These are phyloP conservation scores for Caenorhabditis sp. DNA, from an alignment of 2,888 invertebrate species.

Conservation along the genomic window DNA sequence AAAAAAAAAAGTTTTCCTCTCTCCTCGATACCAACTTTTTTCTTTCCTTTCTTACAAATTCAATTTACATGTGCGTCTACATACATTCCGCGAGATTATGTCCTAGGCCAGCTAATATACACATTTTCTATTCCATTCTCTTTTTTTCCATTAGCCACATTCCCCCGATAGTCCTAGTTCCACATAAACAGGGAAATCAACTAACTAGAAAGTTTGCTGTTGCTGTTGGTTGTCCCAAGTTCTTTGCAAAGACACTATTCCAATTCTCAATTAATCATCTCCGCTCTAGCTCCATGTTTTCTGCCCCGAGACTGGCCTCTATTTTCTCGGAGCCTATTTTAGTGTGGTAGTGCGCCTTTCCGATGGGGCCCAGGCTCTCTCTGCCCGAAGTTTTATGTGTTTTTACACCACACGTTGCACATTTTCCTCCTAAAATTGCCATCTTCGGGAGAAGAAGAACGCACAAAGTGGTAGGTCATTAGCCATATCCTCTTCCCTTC, in stretches of 20 bases:
- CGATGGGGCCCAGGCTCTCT: slow-evolving; percentile 10
- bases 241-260: slow-evolving; percentile 37
- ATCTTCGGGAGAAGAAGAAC: slow-evolving; percentile 8
- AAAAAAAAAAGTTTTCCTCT: slow-evolving; percentile 24
- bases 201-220: too few species aligned
- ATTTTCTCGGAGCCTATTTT: slow-evolving; percentile 31
- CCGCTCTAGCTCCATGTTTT: slow-evolving; percentile 9
- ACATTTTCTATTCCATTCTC: slow-evolving; percentile 21
- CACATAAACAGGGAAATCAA: too few species aligned
- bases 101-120: slow-evolving; percentile 44
- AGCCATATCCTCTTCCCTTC: slow-evolving; percentile 9
- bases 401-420: slow-evolving; percentile 52
- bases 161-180: too few species aligned
- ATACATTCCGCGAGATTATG: slow-evolving; percentile 26
- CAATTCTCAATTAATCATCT: slow-evolving; percentile 53
- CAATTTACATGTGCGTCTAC: slow-evolving; percentile 54
- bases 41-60: slow-evolving; percentile 50
- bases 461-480: slow-evolving; percentile 7
- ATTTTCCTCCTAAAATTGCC: slow-evolving; percentile 45
- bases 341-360: slow-evolving; percentile 24
- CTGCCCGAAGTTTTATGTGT: slow-evolving; percentile 52
- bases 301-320: slow-evolving; percentile 13
- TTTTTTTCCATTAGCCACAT: slow-evolving; percentile 21
- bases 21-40: slow-evolving; percentile 30
- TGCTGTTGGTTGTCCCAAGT: slow-evolving; percentile 25